Percentiles rank a stretch among this genome's conserved stretches.
These are phyloP conservation scores for Gnatocerus cornutus DNA, from an alignment of 2,888 invertebrate genomes.

Conservation along the genomic window DNA sequence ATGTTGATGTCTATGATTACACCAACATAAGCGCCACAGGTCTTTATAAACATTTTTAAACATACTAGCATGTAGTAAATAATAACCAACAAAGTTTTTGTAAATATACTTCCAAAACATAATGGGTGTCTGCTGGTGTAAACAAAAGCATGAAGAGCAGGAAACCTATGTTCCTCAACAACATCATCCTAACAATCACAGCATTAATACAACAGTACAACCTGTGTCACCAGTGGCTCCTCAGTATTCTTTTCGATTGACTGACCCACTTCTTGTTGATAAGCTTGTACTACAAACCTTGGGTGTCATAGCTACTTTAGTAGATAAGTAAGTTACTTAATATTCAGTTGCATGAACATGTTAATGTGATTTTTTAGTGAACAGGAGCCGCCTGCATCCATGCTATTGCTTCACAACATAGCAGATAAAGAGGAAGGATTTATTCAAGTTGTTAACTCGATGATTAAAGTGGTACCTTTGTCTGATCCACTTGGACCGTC, in stretches of 20 bases:
- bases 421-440: constrained; percentile 94
- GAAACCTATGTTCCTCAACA: constrained; percentile 70
- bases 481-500: constrained; percentile 91
- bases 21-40: constrained; percentile 62
- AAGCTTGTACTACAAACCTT: constrained; percentile 87
- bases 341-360: background rate
- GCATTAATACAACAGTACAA: constrained; percentile 55
- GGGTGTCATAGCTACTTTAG: constrained; percentile 84
- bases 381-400: constrained; percentile 89
- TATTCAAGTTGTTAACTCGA: constrained; percentile 88
- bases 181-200: constrained; percentile 48
- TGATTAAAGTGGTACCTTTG: constrained; percentile 87
- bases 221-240: constrained; percentile 63
- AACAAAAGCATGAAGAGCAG: constrained; percentile 76
- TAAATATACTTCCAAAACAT: constrained; percentile 58
- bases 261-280: constrained; percentile 76
- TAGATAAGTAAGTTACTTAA: constrained; percentile 81
- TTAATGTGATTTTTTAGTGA: constrained; percentile 75
- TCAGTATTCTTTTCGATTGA: constrained; percentile 59
- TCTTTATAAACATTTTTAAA: constrained; percentile 43
- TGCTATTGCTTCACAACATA: constrained; percentile 87
- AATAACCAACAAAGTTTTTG: constrained; percentile 45
- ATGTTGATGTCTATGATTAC: constrained; percentile 64
- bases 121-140: constrained; percentile 88
- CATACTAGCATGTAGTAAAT: constrained; percentile 59